Percentiles rank a stretch among this genome's conserved stretches.
These are phyloP conservation scores for Ceratina japonica DNA, from an alignment of 1,140 invertebrate genomes.

Conservation along the genomic window DNA sequence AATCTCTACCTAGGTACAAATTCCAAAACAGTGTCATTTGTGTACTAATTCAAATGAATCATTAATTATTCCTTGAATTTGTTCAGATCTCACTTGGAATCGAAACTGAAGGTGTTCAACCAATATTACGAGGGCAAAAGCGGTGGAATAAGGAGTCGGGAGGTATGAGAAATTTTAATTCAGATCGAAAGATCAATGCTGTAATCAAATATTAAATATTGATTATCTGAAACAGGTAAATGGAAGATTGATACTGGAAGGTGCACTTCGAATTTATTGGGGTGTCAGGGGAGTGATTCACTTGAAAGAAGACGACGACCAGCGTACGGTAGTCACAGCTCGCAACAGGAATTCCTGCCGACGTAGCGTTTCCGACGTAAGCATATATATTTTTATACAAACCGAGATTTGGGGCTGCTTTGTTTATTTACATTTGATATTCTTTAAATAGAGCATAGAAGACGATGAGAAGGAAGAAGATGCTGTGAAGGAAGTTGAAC, in stretches of 20 bases:
- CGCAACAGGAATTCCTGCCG: slow-evolving; percentile 86
- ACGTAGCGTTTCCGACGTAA: slow-evolving; percentile 73
- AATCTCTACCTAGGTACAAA: slow-evolving; percentile 75
- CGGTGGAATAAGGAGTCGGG: slow-evolving; percentile 86
- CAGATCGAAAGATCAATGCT: neutral
- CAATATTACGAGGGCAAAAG: slow-evolving; percentile 90
- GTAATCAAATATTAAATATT: neutral
- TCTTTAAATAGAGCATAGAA: slow-evolving; percentile 61
- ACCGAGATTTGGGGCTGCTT: neutral
- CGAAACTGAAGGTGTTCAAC: slow-evolving; percentile 90
- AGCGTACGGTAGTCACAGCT: slow-evolving; percentile 86
- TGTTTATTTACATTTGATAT: slow-evolving; percentile 4
- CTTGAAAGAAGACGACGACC: slow-evolving; percentile 92
- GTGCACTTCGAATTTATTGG: slow-evolving; percentile 91
- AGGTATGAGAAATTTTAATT: slow-evolving; percentile 76
- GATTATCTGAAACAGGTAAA: slow-evolving; percentile 81
- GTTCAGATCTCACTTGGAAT: slow-evolving; percentile 87
- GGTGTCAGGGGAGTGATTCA: slow-evolving; percentile 91
- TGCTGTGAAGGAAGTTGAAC: slow-evolving; percentile 54
- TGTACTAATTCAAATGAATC: neutral
- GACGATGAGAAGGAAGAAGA: slow-evolving; percentile 68
- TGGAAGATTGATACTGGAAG: slow-evolving; percentile 88
- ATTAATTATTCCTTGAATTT: slow-evolving; percentile 30
- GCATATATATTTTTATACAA: slow-evolving; percentile 28
- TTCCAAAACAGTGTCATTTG: neutral